Evolutionary conservation across 1,140 invertebrate species (phyloP).

Genomic region (Anagrus nilaparvatae): DNA sequence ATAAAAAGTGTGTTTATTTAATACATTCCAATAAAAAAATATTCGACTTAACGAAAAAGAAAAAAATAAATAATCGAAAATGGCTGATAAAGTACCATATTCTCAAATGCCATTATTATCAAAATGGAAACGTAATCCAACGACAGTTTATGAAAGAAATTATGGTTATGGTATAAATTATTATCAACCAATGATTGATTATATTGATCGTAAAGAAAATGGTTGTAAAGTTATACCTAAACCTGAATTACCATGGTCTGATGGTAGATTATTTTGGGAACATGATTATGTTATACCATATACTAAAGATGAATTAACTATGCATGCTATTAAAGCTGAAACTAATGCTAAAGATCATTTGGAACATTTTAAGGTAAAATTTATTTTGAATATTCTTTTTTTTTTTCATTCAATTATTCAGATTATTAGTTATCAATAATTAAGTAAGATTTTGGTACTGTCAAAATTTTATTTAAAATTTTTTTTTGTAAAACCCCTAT

Average conservation of each 20-base stretch:
- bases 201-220: constrained; percentile 50
- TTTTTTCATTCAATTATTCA: too few species aligned
- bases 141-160: constrained; percentile 63
- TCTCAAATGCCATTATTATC: constrained; percentile 40
- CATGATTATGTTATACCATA: constrained; percentile 48
- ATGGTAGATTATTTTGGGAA: constrained; percentile 47
- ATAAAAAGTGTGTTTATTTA: too few species aligned
- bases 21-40: too few species aligned
- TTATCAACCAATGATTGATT: constrained; percentile 76
- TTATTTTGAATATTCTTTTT: background rate
- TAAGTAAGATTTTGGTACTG: too few species aligned
- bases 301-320: constrained; percentile 50
- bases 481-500: too few species aligned
- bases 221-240: constrained; percentile 16
- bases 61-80: too few species aligned
- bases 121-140: constrained; percentile 40
- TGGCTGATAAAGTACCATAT: constrained; percentile 32
- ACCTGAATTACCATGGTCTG: constrained; percentile 61
- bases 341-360: constrained; percentile 56
- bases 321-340: constrained; percentile 51
- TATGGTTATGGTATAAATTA: constrained; percentile 70
- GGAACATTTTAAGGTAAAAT: constrained; percentile 39
- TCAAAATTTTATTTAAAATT: too few species aligned
- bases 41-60: too few species aligned
- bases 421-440: too few species aligned